Evolutionary conservation across 2,888 invertebrate species (phyloP), one percentile per base, ranked within the genome.

Genomic region (Drosophila nigricruria): DNA sequence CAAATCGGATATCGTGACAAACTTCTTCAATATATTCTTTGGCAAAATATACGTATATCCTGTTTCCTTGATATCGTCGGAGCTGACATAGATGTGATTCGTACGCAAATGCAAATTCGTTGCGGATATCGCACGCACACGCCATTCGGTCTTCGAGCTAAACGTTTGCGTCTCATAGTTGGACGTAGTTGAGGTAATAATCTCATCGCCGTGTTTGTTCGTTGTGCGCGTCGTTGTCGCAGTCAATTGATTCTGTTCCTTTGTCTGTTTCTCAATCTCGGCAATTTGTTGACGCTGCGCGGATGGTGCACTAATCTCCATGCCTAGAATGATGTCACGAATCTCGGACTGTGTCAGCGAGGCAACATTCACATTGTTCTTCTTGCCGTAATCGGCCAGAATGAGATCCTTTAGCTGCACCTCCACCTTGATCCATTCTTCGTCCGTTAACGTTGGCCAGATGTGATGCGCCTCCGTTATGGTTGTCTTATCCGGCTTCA

Each of bases 361-460:
- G 0, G 99, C 99, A 0, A 99, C 99, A 92, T 99, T 99, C 0
- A 99, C 99, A 91, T 99, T 99, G 94, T 99, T 99, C 94, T 99
- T 99, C 94, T 99, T 99, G 91, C 99, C 99, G 88, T 99, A 99
- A 94, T 99, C 99, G 50, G 99, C 99, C 61, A 99, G 94, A 89
- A 99, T 99, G 70, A 99, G 95, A 93, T 99, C 99, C 92, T 99
- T 99, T 25, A 99, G 94, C 90, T 98, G 98, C 32, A 99, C 98
- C 93, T 99, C 99, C 49, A 99, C 98, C 93, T 99, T 99, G 92
- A 99, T 98, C 99, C 99, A 99, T 93, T 99, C 99, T 89, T 99
- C 99, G 90, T 99, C 99, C 0, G 97, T 95, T 8, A 99, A 94
- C 0, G 98, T 97, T 0, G 99, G 99, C 99, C 99, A 99, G 93